These are phyloP conservation scores for Pedionomus torquatus DNA, from an alignment of 2,113 vertebrate species.

Conservation along the genomic window DNA sequence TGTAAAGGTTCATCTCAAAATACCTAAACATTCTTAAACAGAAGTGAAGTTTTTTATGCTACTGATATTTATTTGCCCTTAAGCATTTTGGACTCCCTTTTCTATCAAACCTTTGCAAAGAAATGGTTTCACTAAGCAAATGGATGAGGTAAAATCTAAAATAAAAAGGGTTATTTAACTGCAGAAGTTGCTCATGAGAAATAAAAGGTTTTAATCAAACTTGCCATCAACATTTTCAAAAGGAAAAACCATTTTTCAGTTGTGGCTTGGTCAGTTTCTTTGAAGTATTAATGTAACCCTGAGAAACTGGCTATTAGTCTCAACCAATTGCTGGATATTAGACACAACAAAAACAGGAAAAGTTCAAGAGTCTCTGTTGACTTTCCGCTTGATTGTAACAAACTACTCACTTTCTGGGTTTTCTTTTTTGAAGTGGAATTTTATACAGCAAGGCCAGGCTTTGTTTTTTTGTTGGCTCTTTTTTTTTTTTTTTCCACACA, in stretches of 20 bases:
- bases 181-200: slow-evolving; percentile 21
- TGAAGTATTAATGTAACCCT: slow-evolving; percentile 58
- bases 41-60: background rate
- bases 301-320: slow-evolving; percentile 56
- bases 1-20: background rate
- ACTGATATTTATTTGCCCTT: background rate
- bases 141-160: background rate
- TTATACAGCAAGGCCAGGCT: slow-evolving; percentile 5
- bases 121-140: background rate
- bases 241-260: slow-evolving; percentile 57
- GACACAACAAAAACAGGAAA: slow-evolving; percentile 72
- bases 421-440: slow-evolving; percentile 61
- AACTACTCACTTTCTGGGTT: slow-evolving; percentile 52
- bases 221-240: slow-evolving; percentile 43
- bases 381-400: slow-evolving; percentile 62
- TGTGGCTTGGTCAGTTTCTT: slow-evolving; percentile 37
- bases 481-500: background rate
- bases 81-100: background rate
- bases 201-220: slow-evolving; percentile 45
- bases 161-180: background rate
- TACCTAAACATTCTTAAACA: background rate
- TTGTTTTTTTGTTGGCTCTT: background rate
- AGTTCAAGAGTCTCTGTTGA: slow-evolving; percentile 65
- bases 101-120: background rate
- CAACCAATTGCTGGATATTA: slow-evolving; percentile 51